Evolutionary conservation across 2,113 vertebrate genomes (phyloP), one percentile per base, ranked within the genome.

Genomic region (Parus major): DNA sequence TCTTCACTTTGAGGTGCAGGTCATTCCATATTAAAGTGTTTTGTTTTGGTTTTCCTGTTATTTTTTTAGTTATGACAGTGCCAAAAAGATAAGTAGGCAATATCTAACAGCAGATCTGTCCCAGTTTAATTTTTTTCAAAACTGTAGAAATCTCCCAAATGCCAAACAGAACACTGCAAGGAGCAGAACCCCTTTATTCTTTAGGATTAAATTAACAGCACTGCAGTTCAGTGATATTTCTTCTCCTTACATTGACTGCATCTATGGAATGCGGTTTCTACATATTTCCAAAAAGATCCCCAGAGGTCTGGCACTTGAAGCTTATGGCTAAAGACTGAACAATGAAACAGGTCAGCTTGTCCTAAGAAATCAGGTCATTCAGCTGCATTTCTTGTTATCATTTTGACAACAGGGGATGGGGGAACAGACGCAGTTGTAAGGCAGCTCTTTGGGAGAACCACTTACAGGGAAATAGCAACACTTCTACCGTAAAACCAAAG

Each of bases 321-420:
- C 85, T 95, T 88, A 93, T 85, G 91, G 93, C 72, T 84, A 66
- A 90, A 94, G 82, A 92, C 0, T 95, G 93, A 97, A 97, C 94
- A 97, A 94, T 89, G 83, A 96, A 96, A 80, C 96, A 96, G 96
- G 96, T 97, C 96, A 96, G 61, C 90, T 93, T 94, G 95, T 97
- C 93, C 91, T 95, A 96, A 93, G 88, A 95, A 97, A 97, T 97
- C 96, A 97, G 96, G 96, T 96, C 96, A 95, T 90, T 97, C 90
- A 88, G 59, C 42, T 86, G 77, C 59, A 86, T 92, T 92, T 89
- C 88, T 53, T 85, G 70, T 96, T 92, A 97, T 97, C 83, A 25
- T 95, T 97, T 86, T 97, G 96, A 96, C 96, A 97, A 90, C 88
- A 95, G 80, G 76, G 63, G 42, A 65, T 70, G 86, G 63, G 65